Conservation (phyloP, 2,797 vertebrate species). For the Dendrocincla tyrannina region DNA sequence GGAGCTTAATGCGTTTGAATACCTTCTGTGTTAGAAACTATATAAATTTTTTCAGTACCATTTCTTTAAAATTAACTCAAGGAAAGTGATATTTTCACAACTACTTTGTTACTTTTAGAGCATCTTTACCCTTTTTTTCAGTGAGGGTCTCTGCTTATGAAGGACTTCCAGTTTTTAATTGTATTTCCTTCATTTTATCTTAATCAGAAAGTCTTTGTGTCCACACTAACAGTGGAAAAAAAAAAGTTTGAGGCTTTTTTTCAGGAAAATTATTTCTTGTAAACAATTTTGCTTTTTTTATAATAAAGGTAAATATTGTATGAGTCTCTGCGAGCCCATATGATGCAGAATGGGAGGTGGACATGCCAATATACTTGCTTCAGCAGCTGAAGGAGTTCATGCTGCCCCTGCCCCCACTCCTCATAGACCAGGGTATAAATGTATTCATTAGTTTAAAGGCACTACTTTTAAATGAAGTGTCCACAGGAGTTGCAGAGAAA, state of each 20-base stretch:
- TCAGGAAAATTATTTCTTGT: background rate
- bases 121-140: background rate
- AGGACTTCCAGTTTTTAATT: background rate
- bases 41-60: accelerated
- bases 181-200: background rate
- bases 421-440: background rate
- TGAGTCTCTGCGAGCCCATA: background rate
- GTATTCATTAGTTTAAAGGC: background rate
- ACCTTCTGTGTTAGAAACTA: background rate
- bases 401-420: background rate
- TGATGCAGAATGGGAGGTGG: background rate
- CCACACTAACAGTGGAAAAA: background rate
- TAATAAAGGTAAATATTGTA: background rate
- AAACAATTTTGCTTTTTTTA: background rate
- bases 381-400: background rate
- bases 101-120: background rate
- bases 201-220: background rate
- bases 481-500: background rate
- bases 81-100: background rate
- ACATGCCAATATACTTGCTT: background rate
- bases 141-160: background rate
- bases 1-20: background rate
- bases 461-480: background rate
- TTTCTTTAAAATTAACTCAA: background rate
- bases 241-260: background rate